Conservation (phyloP, 2,113 vertebrate species). For the Prunella himalayana region DNA sequence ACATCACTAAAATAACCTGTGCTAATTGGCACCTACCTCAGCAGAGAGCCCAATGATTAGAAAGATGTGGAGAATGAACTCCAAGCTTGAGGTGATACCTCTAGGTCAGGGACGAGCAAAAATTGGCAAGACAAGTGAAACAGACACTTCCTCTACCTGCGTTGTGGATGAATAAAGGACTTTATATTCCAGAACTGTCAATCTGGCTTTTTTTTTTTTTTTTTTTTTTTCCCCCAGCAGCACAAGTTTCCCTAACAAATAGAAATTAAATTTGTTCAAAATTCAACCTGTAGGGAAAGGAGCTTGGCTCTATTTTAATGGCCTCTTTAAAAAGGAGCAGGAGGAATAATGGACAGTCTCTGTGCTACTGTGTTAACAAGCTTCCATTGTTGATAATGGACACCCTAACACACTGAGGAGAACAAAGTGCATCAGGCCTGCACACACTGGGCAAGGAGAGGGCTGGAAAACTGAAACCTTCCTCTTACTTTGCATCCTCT, state of each 20-base stretch:
- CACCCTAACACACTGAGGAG: slow-evolving; percentile 46
- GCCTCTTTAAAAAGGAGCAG: slow-evolving; percentile 41
- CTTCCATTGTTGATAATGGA: slow-evolving; percentile 63
- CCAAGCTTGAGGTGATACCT: slow-evolving; percentile 28
- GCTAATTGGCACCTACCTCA: slow-evolving; percentile 44
- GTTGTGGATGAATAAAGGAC: slow-evolving; percentile 29
- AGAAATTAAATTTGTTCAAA: slow-evolving; percentile 61
- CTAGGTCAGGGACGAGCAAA: slow-evolving; percentile 28
- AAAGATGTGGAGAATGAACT: slow-evolving; percentile 40
- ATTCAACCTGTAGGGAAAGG: slow-evolving; percentile 49
- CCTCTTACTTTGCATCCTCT: slow-evolving; percentile 29
- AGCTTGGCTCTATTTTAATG: slow-evolving; percentile 63
- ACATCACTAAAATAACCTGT: slow-evolving; percentile 25
- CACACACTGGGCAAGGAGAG: slow-evolving; percentile 9
- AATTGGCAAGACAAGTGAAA: slow-evolving; percentile 37
- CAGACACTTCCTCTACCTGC: slow-evolving; percentile 1
- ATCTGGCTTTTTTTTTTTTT: neutral
- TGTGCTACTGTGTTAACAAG: slow-evolving; percentile 56
- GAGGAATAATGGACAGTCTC: slow-evolving; percentile 51
- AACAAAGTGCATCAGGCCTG: slow-evolving; percentile 51
- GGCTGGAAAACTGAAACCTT: slow-evolving; percentile 17
- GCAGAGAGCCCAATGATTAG: slow-evolving; percentile 40
- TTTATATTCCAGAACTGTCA: slow-evolving; percentile 43
- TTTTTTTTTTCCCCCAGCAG: neutral
- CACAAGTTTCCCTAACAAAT: slow-evolving; percentile 60